Evolutionary conservation across 1,140 invertebrate genomes (phyloP).

Genomic region (Anastrepha obliqua): DNA sequence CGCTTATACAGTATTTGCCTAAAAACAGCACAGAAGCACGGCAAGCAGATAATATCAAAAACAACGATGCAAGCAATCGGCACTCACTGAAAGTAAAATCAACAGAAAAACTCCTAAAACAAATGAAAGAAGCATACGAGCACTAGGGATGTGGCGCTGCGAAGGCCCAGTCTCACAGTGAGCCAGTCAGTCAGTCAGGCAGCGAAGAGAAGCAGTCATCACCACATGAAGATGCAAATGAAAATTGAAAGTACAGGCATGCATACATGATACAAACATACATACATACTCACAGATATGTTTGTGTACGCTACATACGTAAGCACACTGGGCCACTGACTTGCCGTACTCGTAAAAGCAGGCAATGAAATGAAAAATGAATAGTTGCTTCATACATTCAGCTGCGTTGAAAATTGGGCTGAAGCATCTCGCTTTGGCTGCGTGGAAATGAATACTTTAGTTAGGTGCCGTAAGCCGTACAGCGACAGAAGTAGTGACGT

Average conservation of each 20-base stretch:
- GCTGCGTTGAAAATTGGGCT: too few species aligned
- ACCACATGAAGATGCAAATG: constrained; percentile 5
- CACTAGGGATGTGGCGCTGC: background rate
- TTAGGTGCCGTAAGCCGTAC: too few species aligned
- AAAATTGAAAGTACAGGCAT: constrained; percentile 31
- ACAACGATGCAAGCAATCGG: background rate
- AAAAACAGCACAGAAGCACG: background rate
- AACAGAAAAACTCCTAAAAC: background rate
- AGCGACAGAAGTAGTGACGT: too few species aligned
- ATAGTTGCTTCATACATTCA: too few species aligned
- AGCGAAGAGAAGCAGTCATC: background rate
- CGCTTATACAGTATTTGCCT: background rate
- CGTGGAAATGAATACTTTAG: too few species aligned
- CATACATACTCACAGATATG: background rate
- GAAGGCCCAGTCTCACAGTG: background rate
- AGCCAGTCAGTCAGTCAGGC: background rate
- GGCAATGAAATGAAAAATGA: background rate
- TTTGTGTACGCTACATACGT: too few species aligned
- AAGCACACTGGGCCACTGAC: background rate
- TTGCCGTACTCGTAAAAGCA: background rate
- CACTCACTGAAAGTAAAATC: background rate
- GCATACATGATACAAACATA: background rate
- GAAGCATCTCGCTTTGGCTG: too few species aligned
- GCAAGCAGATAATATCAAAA: background rate
- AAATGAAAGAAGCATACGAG: background rate